These are phyloP conservation scores for Thamnophis elegans DNA, from an alignment of 2,797 vertebrate species.

Conservation along the genomic window DNA sequence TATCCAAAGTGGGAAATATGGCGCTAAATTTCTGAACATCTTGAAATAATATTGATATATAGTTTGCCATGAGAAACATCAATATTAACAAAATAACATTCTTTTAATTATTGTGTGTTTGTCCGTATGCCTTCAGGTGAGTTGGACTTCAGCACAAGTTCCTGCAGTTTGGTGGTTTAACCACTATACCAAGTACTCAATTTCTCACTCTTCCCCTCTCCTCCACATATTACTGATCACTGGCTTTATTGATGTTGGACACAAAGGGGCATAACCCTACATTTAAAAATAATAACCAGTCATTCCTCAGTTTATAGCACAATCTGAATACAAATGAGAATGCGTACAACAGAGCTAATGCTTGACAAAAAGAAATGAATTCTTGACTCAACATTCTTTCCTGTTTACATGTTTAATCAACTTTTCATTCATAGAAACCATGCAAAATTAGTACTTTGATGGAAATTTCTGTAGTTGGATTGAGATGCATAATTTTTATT, in stretches of 20 bases:
- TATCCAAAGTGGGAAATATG: background rate
- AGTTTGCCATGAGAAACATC: background rate
- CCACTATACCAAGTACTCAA: background rate
- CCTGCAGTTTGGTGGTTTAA: background rate
- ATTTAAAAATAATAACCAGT: background rate
- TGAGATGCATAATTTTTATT: no score
- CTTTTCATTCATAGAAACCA: no score
- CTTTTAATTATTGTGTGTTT: background rate
- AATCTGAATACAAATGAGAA: background rate
- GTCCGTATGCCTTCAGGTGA: background rate
- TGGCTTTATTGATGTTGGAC: background rate
- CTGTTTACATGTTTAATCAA: background rate
- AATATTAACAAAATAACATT: background rate
- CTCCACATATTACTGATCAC: background rate
- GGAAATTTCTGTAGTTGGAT: no score
- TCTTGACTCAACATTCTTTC: background rate
- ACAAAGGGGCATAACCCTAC: background rate
- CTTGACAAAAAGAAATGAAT: background rate
- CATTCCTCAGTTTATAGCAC: background rate
- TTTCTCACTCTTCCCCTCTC: background rate
- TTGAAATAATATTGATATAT: background rate
- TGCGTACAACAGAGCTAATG: background rate
- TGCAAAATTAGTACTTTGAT: no score
- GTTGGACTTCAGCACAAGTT: background rate
- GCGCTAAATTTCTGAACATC: background rate